Evolutionary conservation across 2,797 vertebrate species (phyloP).

Genomic region (Tenualosa thibaudeaui): DNA sequence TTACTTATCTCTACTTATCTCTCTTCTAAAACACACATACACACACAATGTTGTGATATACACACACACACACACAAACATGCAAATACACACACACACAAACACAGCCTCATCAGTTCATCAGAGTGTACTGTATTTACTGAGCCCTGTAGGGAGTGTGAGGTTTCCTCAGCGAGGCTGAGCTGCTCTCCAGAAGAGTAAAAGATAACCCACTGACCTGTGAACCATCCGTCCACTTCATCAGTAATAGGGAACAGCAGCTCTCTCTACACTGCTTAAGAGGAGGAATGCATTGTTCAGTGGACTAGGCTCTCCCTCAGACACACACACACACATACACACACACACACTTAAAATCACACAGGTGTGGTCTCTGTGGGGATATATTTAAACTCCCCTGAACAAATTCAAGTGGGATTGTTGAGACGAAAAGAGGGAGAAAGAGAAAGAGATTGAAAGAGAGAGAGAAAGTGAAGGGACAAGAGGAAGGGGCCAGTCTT

Average conservation of each 20-base stretch:
- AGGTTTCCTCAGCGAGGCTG: conserved; percentile 37
- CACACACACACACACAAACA: conserved; percentile 29
- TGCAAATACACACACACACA: conserved; percentile 4
- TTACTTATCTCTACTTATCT: conserved; percentile 44
- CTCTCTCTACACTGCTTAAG: conserved; percentile 16
- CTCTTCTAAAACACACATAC: conserved; percentile 34
- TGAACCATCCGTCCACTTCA: conserved; percentile 44
- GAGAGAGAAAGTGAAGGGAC: neutral
- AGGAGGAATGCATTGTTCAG: conserved; percentile 32
- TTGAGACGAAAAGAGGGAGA: conserved; percentile 17
- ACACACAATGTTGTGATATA: conserved; percentile 8
- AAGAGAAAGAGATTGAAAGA: neutral
- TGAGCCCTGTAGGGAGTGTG: conserved; percentile 22
- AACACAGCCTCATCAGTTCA: neutral
- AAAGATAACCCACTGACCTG: conserved; percentile 50
- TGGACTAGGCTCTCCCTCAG: neutral
- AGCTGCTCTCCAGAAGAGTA: conserved; percentile 30
- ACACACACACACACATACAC: conserved; percentile 16
- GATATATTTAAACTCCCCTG: neutral
- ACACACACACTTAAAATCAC: neutral
- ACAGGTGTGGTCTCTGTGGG: neutral
- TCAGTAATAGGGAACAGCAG: conserved; percentile 34
- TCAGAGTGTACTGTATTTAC: neutral
- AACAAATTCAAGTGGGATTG: neutral
- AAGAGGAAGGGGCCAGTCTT: conserved; percentile 1